A percentile compares a stretch with the other conserved stretches of the same genome.
Evolutionary conservation across 2,113 vertebrate species (phyloP).

Genomic region (Hystrix brachyura): DNA sequence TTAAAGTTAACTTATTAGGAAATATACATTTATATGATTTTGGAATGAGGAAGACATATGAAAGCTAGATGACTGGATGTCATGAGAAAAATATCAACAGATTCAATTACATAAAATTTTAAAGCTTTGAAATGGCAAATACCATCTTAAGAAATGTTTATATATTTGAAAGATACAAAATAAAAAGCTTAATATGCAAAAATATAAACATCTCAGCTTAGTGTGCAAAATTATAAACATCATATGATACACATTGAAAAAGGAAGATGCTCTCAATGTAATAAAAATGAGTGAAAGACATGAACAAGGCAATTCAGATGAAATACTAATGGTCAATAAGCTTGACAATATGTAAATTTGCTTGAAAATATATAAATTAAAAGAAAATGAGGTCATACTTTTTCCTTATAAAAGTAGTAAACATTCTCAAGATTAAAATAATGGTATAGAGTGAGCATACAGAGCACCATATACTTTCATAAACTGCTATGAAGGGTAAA

Average conservation of each 20-base stretch:
- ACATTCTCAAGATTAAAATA: not conserved
- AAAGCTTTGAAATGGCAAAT: not conserved
- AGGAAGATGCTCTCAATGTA: not conserved
- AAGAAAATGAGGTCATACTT: not conserved
- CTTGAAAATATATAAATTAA: conserved; percentile 30
- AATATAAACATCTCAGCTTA: not conserved
- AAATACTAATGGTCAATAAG: not conserved
- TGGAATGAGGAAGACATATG: not conserved
- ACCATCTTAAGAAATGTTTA: not conserved
- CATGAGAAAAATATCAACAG: not conserved
- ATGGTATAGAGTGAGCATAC: not conserved
- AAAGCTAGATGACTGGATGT: not conserved
- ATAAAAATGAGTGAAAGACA: not conserved
- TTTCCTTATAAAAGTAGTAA: not conserved
- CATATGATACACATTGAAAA: not conserved
- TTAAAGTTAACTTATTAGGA: not conserved
- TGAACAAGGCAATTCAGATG: not conserved
- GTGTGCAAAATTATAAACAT: not conserved
- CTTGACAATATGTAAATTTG: conserved; percentile 23
- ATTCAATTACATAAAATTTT: not conserved
- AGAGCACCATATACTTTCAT: not conserved
- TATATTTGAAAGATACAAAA: not conserved
- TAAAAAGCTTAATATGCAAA: not conserved
- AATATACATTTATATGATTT: not conserved
- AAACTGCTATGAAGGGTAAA: not conserved